Conservation (phyloP, 2,888 invertebrate genomes). For the Machimus rusticus region DNA sequence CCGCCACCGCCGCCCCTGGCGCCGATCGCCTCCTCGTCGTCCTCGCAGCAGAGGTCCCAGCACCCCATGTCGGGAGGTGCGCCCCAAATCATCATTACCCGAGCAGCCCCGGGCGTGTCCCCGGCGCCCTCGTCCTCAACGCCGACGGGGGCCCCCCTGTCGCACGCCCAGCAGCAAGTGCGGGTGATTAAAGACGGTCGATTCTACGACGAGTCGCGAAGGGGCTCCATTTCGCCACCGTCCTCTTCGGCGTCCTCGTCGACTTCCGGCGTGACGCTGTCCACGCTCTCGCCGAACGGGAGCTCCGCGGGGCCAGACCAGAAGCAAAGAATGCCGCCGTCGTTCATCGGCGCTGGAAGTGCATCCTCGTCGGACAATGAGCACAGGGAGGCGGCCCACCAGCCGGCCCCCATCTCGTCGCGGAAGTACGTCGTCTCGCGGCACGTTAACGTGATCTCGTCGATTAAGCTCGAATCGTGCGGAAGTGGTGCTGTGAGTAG, state of each 20-base stretch:
- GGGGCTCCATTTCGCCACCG: slow-evolving; percentile 47
- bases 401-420: slow-evolving; percentile 43
- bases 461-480: slow-evolving; percentile 50
- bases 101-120: slow-evolving; percentile 25
- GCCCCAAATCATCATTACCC: slow-evolving; percentile 37
- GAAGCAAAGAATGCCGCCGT: slow-evolving; percentile 51
- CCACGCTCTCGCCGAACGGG: not conserved
- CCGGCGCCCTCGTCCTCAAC: slow-evolving; percentile 35
- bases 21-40: not conserved
- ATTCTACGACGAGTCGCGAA: slow-evolving; percentile 57
- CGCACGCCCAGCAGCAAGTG: slow-evolving; percentile 54
- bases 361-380: slow-evolving; percentile 29
- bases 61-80: not conserved
- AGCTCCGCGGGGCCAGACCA: not conserved
- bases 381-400: slow-evolving; percentile 36
- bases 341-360: slow-evolving; percentile 51
- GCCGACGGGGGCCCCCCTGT: slow-evolving; percentile 43
- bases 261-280: not conserved
- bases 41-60: not conserved
- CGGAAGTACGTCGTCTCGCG: slow-evolving; percentile 59
- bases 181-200: slow-evolving; percentile 63
- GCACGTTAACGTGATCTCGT: slow-evolving; percentile 60
- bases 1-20: not conserved
- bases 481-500: slow-evolving; percentile 18
- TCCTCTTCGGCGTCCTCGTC: slow-evolving; percentile 43